These are phyloP conservation scores for Shinisaurus crocodilurus DNA, from an alignment of 2,113 vertebrate species.

Conservation along the genomic window DNA sequence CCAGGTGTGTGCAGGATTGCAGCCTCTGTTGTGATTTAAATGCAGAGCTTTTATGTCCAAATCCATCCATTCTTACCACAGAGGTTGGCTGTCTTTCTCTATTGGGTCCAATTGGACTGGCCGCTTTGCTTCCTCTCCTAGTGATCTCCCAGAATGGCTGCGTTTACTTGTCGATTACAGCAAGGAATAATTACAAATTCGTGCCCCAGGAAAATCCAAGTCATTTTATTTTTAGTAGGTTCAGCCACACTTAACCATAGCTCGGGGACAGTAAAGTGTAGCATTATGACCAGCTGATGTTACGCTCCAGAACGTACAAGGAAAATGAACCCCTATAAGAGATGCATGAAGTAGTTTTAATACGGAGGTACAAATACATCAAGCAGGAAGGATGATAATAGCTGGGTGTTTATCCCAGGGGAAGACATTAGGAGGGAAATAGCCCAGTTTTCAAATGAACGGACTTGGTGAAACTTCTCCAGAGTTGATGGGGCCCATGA, in stretches of 20 bases:
- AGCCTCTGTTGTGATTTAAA: background rate
- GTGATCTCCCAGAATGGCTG: slow-evolving; percentile 30
- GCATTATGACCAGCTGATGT: slow-evolving; percentile 66
- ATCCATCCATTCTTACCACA: background rate
- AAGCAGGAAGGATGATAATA: slow-evolving; percentile 54
- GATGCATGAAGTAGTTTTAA: slow-evolving; percentile 66
- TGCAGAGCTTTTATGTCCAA: no score
- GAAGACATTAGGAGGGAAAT: background rate
- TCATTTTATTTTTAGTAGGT: slow-evolving; percentile 62
- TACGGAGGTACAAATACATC: slow-evolving; percentile 55
- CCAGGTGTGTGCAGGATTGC: no score
- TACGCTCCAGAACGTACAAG: slow-evolving; percentile 60
- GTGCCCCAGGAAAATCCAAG: slow-evolving; percentile 58
- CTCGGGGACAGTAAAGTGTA: slow-evolving; percentile 64
- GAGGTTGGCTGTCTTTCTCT: background rate
- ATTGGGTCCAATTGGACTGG: slow-evolving; percentile 30
- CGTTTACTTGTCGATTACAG: slow-evolving; percentile 57
- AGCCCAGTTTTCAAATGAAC: background rate
- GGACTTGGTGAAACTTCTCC: background rate
- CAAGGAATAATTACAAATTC: slow-evolving; percentile 62
- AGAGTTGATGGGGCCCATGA: slow-evolving; percentile 6
- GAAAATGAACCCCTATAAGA: slow-evolving; percentile 36
- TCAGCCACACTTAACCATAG: slow-evolving; percentile 64
- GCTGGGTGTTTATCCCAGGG: slow-evolving; percentile 30
- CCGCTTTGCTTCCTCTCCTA: background rate